These are phyloP conservation scores for Drosophila ficusphila DNA, from an alignment of 1,140 invertebrate genomes.

Conservation along the genomic window DNA sequence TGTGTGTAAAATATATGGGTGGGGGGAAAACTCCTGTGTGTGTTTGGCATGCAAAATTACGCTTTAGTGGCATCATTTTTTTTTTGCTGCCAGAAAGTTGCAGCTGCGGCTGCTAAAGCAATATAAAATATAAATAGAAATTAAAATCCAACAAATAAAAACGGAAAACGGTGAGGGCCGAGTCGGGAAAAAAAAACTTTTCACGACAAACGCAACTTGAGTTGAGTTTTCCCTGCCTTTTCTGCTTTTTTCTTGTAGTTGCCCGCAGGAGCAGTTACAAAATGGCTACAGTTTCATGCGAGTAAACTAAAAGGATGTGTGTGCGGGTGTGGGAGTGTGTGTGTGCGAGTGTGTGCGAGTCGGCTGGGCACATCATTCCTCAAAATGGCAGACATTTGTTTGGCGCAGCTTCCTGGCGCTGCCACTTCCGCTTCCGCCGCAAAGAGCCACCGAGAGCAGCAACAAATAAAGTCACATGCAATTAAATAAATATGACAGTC, in stretches of 20 bases:
- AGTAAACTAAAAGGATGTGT: constrained; percentile 43
- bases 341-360: constrained; percentile 19
- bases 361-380: constrained; percentile 69
- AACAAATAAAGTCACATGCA: constrained; percentile 71
- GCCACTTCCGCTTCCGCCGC: constrained; percentile 74
- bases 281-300: constrained; percentile 57
- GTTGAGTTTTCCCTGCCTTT: constrained; percentile 40
- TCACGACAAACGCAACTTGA: constrained; percentile 64
- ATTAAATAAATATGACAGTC: constrained; percentile 76
- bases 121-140: constrained; percentile 81
- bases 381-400: constrained; percentile 81
- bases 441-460: constrained; percentile 39
- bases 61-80: constrained; percentile 79
- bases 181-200: constrained; percentile 45
- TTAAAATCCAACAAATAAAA: constrained; percentile 78
- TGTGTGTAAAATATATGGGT: background rate
- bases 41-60: constrained; percentile 72
- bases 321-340: constrained; percentile 23
- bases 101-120: constrained; percentile 70
- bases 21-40: constrained; percentile 28
- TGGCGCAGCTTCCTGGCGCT: constrained; percentile 80
- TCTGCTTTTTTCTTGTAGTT: constrained; percentile 10
- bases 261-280: constrained; percentile 41
- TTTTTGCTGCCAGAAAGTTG: constrained; percentile 55
- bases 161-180: constrained; percentile 23